phyloP scores from a whole-genome alignment of 2,888 invertebrate genomes.

The Tachina grossa region DNA sequence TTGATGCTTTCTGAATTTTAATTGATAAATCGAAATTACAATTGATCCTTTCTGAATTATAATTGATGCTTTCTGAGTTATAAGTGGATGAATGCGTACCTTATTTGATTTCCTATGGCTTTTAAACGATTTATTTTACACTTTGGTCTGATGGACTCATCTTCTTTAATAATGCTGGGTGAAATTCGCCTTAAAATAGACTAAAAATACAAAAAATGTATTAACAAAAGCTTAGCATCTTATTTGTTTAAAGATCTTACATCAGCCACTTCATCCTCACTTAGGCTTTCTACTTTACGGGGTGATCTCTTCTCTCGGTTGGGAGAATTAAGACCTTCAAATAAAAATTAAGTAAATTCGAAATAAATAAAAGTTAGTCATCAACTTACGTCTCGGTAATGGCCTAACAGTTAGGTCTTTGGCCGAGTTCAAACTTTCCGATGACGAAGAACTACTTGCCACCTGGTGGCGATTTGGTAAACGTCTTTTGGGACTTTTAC shows the following conservation, averaged over 20 bases:
- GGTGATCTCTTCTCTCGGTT: conserved; percentile 76
- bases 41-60: too few species aligned
- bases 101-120: conserved; percentile 90
- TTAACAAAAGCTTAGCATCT: not conserved
- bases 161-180: conserved; percentile 84
- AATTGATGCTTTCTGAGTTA: too few species aligned
- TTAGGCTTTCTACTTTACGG: conserved; percentile 82
- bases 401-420: conserved; percentile 81
- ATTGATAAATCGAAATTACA: too few species aligned
- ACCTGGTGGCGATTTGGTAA: conserved; percentile 84
- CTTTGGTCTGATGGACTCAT: conserved; percentile 76
- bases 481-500: conserved; percentile 85
- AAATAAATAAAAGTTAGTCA: not conserved
- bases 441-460: conserved; percentile 85
- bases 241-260: conserved; percentile 77
- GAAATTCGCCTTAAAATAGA: conserved; percentile 86
- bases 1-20: too few species aligned
- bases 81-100: conserved; percentile 82
- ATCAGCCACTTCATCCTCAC: conserved; percentile 84
- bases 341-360: not conserved
- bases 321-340: conserved; percentile 76
- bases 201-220: conserved; percentile 77
- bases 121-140: conserved; percentile 87
- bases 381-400: conserved; percentile 74
- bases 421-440: conserved; percentile 85